Conservation (phyloP, 2,888 invertebrate genomes). For the Acrocyrtus sp. region DNA sequence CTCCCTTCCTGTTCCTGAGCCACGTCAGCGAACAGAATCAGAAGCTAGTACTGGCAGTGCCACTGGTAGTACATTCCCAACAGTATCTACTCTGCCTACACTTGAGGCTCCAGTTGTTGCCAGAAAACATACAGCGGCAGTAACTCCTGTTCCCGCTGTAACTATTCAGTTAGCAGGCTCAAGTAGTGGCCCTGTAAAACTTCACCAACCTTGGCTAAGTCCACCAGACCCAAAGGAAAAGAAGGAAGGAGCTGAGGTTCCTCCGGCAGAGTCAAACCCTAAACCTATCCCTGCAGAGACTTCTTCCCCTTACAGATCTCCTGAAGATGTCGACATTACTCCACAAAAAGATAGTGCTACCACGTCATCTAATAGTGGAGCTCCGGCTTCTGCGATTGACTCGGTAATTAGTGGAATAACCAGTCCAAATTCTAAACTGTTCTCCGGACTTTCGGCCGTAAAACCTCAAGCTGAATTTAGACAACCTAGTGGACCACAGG, state of each 20-base stretch:
- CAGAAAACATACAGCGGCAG: constrained; percentile 5
- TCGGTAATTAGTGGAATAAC: constrained; percentile 6
- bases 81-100: background rate
- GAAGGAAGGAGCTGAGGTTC: background rate
- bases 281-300: constrained; percentile 5
- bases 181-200: constrained; percentile 24
- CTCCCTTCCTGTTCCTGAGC: background rate
- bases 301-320: constrained; percentile 1
- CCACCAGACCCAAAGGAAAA: constrained; percentile 47
- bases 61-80: background rate
- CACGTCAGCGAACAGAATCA: constrained; percentile 27
- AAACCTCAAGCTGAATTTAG: constrained; percentile 62
- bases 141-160: background rate
- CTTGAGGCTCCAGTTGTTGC: background rate
- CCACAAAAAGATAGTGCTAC: background rate
- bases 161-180: too few species aligned
- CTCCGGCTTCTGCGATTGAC: background rate
- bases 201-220: constrained; percentile 63
- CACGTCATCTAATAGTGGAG: background rate
- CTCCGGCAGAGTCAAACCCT: constrained; percentile 16
- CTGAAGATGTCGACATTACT: background rate
- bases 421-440: constrained; percentile 47
- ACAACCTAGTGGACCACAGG: constrained; percentile 62
- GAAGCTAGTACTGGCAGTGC: constrained; percentile 38
- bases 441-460: constrained; percentile 25